A percentile compares a stretch with the other conserved stretches of the same genome.
phyloP scores from a whole-genome alignment of 2,888 invertebrate species.

The Morpho deidamia region DNA sequence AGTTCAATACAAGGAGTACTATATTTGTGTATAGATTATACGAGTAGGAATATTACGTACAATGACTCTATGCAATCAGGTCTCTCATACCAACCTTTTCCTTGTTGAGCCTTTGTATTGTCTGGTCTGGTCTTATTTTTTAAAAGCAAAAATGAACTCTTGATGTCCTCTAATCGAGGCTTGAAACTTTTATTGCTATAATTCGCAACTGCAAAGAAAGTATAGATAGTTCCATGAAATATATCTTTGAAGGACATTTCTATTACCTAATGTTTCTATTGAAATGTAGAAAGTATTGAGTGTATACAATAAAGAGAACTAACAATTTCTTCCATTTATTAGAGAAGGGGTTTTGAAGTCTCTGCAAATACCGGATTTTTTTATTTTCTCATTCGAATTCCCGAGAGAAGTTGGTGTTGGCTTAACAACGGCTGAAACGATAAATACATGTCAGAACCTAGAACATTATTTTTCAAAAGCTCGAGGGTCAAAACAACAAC shows the following conservation, averaged over 20 bases:
- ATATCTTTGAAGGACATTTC: too few species aligned
- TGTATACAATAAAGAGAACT: constrained; percentile 1
- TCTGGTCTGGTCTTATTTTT: constrained; percentile 34
- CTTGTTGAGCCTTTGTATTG: constrained; percentile 22
- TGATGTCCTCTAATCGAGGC: constrained; percentile 61
- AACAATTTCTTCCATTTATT: constrained; percentile 3
- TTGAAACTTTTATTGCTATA: constrained; percentile 44
- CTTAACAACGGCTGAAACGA: constrained; percentile 9
- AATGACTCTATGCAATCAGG: neutral
- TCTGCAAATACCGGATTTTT: neutral
- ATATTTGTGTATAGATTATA: too few species aligned
- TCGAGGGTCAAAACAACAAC: too few species aligned
- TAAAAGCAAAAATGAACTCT: constrained; percentile 55
- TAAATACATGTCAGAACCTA: neutral
- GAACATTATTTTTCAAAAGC: too few species aligned
- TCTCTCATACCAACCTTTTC: constrained; percentile 26
- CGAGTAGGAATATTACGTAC: too few species aligned
- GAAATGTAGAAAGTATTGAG: too few species aligned
- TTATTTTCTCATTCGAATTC: neutral
- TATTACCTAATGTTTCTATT: too few species aligned
- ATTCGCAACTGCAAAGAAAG: constrained; percentile 36
- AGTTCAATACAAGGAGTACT: too few species aligned
- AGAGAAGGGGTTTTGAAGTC: constrained; percentile 1
- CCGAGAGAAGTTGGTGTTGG: constrained; percentile 7
- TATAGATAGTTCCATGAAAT: too few species aligned